Percentiles rank a stretch among this genome's conserved stretches.
phyloP scores from a whole-genome alignment of 2,888 invertebrate genomes.

The Sepiola atlantica region DNA sequence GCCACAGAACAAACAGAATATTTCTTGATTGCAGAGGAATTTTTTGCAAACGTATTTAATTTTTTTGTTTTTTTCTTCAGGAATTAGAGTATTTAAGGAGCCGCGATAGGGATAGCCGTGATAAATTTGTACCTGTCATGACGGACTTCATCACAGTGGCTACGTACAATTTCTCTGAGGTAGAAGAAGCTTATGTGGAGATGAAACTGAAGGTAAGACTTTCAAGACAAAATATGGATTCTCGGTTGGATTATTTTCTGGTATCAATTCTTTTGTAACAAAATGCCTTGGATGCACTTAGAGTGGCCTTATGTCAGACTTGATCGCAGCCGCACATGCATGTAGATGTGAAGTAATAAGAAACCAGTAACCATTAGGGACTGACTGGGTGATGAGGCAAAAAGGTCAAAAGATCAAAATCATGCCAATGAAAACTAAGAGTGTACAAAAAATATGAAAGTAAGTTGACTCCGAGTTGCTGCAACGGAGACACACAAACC shows the following conservation, averaged over 20 bases:
- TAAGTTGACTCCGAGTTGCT: no score
- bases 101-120: conserved; percentile 76
- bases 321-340: no score
- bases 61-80: conserved; percentile 52
- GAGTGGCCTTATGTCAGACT: no score
- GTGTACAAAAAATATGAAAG: no score
- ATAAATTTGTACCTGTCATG: conserved; percentile 94
- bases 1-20: no score
- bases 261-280: neutral
- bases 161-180: conserved; percentile 90
- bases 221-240: neutral
- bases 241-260: neutral
- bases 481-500: no score
- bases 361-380: no score
- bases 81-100: conserved; percentile 84
- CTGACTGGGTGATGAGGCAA: no score
- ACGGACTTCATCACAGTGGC: conserved; percentile 94
- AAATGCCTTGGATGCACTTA: no score
- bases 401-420: no score
- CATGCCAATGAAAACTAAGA: no score
- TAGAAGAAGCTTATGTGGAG: conserved; percentile 93
- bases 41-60: neutral
- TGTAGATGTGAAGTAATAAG: no score
- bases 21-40: neutral
- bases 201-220: conserved; percentile 86